These are phyloP conservation scores for Eupithecia subfuscata DNA, from an alignment of 2,888 invertebrate genomes.

Conservation along the genomic window DNA sequence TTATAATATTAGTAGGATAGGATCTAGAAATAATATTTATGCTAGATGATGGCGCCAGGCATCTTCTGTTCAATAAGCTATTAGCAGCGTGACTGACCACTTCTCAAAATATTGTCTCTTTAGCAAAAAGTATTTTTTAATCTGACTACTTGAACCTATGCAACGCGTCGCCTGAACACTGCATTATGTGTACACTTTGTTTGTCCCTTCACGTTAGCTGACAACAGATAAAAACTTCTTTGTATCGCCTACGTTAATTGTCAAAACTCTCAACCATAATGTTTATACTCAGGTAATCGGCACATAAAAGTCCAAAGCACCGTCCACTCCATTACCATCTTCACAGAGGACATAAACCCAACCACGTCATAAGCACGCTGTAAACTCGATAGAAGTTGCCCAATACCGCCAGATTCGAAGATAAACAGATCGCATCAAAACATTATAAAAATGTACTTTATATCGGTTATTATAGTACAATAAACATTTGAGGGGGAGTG, in stretches of 20 bases:
- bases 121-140: background rate
- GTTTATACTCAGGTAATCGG: conserved; percentile 16
- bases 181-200: background rate
- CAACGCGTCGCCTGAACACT: background rate
- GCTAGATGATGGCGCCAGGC: background rate
- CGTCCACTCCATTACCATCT: conserved; percentile 35
- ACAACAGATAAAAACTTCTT: background rate
- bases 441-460: conserved; percentile 73
- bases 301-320: conserved; percentile 23
- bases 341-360: conserved; percentile 39
- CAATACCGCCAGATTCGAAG: conserved; percentile 64
- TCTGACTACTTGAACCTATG: background rate
- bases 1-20: background rate
- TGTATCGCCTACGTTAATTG: background rate
- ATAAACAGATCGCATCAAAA: conserved; percentile 75
- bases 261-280: background rate
- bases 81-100: background rate
- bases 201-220: background rate
- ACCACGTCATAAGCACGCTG: conserved; percentile 46
- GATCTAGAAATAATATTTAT: background rate
- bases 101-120: background rate
- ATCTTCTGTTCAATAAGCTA: background rate
- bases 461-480: conserved; percentile 75
- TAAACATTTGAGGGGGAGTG: conserved; percentile 61
- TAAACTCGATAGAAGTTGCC: conserved; percentile 53